Conservation (phyloP, 2,888 invertebrate species). For the Brenthis ino region DNA sequence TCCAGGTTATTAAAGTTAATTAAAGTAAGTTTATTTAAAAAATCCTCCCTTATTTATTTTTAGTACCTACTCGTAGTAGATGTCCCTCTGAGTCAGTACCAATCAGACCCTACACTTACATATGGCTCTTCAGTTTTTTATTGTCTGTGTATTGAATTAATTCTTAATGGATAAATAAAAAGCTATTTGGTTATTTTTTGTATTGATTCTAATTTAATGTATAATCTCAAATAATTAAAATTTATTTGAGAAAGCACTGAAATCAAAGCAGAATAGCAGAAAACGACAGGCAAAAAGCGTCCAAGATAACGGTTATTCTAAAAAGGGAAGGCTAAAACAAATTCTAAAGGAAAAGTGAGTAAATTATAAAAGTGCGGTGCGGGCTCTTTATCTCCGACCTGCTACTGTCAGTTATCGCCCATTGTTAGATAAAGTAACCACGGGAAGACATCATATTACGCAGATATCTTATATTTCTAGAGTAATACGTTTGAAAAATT, state of each 20-base stretch:
- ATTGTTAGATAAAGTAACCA: conserved; percentile 42
- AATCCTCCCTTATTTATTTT: too few species aligned
- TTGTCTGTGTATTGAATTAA: too few species aligned
- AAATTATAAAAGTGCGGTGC: conserved; percentile 70
- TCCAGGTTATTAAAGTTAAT: too few species aligned
- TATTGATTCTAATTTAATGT: neutral
- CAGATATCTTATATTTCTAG: conserved; percentile 5
- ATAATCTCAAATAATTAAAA: neutral
- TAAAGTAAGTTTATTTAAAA: too few species aligned
- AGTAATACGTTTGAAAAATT: neutral
- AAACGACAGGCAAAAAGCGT: conserved; percentile 44
- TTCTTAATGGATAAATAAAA: too few species aligned
- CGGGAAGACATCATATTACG: conserved; percentile 18
- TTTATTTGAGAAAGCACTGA: conserved; percentile 4
- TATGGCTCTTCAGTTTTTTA: too few species aligned
- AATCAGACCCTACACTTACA: too few species aligned
- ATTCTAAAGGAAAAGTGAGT: conserved; percentile 69
- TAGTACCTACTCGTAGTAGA: too few species aligned
- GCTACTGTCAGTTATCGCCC: conserved; percentile 56
- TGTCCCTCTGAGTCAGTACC: too few species aligned
- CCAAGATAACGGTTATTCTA: conserved; percentile 67
- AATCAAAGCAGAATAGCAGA: conserved; percentile 23
- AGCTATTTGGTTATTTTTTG: too few species aligned
- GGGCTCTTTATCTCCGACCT: conserved; percentile 64
- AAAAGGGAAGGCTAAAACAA: conserved; percentile 46